Percentiles rank a stretch among this genome's conserved stretches.
Conservation (phyloP, 2,113 vertebrate species). For the Jaculus jaculus region DNA sequence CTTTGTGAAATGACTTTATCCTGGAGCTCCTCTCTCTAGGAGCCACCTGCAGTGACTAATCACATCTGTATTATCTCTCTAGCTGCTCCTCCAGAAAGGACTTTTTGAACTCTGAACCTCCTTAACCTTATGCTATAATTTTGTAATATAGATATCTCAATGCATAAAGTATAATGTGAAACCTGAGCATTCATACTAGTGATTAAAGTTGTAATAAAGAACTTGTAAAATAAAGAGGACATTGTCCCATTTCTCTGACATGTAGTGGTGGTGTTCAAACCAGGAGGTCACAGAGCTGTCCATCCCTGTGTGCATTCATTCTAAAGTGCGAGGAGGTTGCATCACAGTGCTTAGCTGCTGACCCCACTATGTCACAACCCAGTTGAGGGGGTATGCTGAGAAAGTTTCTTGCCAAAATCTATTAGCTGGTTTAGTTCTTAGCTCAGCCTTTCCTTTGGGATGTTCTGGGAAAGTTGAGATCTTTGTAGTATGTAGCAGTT, state of each 20-base stretch:
- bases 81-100: too few relatives aligned
- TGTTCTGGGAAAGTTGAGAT: neutral
- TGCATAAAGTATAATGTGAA: too few relatives aligned
- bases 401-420: neutral
- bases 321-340: fast-evolving
- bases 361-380: neutral
- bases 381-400: neutral
- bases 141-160: too few relatives aligned
- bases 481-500: neutral
- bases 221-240: too few relatives aligned
- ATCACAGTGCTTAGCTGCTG: neutral
- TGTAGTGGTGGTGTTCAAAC: neutral
- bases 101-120: conserved; percentile 3
- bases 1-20: too few relatives aligned
- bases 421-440: neutral
- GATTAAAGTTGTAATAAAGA: too few relatives aligned
- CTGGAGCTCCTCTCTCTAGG: too few relatives aligned
- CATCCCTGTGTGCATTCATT: fast-evolving
- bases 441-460: neutral
- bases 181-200: neutral
- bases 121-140: too few relatives aligned
- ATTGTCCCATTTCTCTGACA: neutral
- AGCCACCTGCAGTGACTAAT: too few relatives aligned
- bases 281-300: neutral
- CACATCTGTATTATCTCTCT: too few relatives aligned